Evolutionary conservation across 2,888 invertebrate species (phyloP), one percentile per base, ranked within the genome.

Genomic region (Drosophila planitibia): DNA sequence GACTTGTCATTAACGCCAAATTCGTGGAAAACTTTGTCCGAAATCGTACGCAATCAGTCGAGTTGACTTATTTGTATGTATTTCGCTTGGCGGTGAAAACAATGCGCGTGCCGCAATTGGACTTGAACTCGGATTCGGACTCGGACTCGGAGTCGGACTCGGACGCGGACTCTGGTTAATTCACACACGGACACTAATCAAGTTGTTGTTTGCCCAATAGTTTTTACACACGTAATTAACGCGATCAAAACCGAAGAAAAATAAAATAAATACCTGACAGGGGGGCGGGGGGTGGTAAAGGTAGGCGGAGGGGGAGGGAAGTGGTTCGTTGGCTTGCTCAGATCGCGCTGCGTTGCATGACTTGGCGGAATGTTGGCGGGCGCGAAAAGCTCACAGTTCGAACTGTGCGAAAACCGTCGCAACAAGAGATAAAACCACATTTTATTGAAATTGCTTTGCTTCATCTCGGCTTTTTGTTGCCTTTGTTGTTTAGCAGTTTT

Each of bases 121-220:
- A 62, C 37, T 54, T 33, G 30, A 53, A 70, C 32, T 65, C 51
- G 58, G 47, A 62, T 39, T 39, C 58, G 41, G 30, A 9, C 0
- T 47, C 14, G 47, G 14, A 25, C 9, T 28, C 32, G 47, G 14
- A 25, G 4, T 28, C 32, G 19, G 10, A 12, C 0, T 37, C 44
- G 39, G 28, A 53, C 30, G 54, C 51, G 22, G 33, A 71, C 57
- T 78, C 63, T 28, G 64, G 66, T 35, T 61, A 89, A 86, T 89
- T 86, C 79, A 71, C 86, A 89, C 60, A 22, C 65, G 74, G 67
- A 64, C 70, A 70, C 86, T 86, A 86, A 86, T 85, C 84, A 81
- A 87, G 76, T 86, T 87, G 77, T 86, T 89, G 89, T 86, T 86
- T 86, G 89, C 69, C 74, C 85, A 84, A 89, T 84, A 75, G 81